These are phyloP conservation scores for Drosophila mettleri DNA, from an alignment of 2,888 invertebrate genomes.

Conservation along the genomic window DNA sequence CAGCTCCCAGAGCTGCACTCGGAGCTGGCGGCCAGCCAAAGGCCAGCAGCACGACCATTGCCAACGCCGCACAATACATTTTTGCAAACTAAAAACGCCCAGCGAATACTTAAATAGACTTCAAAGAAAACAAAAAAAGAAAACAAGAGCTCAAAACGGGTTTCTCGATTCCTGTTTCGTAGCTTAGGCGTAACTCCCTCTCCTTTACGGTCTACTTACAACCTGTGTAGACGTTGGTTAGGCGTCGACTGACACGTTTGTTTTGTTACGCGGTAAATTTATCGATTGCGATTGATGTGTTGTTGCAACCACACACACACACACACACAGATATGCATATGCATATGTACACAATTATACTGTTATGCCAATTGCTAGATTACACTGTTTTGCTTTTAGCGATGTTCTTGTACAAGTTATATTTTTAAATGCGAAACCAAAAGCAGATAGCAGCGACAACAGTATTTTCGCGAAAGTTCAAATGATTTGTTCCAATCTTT, in stretches of 20 bases:
- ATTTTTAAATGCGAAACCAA: conserved; percentile 34
- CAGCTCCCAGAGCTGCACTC: conserved; percentile 39
- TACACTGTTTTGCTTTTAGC: conserved; percentile 60
- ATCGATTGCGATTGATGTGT: conserved; percentile 56
- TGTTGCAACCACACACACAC: conserved; percentile 5
- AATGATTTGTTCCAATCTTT: conserved; percentile 1
- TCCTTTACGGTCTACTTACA: conserved; percentile 6
- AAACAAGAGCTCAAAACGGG: conserved; percentile 43
- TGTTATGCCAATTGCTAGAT: conserved; percentile 50
- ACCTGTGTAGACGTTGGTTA: conserved; percentile 31
- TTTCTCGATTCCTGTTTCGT: conserved; percentile 31
- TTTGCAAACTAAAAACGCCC: conserved; percentile 24
- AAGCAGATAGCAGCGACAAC: conserved; percentile 40
- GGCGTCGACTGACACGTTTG: conserved; percentile 46
- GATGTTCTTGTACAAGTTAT: conserved; percentile 28
- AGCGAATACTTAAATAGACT: conserved; percentile 43
- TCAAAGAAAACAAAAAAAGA: conserved; percentile 17
- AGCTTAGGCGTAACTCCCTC: neutral
- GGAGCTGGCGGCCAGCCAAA: conserved; percentile 45
- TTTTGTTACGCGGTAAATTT: conserved; percentile 52
- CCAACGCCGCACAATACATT: conserved; percentile 52
- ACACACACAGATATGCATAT: neutral
- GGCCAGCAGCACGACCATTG: conserved; percentile 50
- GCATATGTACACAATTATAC: conserved; percentile 3
- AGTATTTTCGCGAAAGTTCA: conserved; percentile 42